phyloP scores from a whole-genome alignment of 2,888 invertebrate genomes.

The Cryptocheilus praepositus region DNA sequence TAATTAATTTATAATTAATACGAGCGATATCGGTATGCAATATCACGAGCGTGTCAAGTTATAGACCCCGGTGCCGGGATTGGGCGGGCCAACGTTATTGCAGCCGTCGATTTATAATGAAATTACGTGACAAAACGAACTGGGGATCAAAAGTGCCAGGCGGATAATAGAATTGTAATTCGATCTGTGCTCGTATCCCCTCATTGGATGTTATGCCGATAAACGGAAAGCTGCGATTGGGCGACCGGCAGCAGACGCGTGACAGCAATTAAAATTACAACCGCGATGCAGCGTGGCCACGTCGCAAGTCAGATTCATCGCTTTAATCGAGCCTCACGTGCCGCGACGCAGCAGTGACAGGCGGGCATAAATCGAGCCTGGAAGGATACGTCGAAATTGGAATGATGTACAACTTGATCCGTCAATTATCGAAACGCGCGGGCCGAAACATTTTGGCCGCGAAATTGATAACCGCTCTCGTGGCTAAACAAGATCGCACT shows the following conservation, averaged over 20 bases:
- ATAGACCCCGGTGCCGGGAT: neutral
- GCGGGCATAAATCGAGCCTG: too few relatives aligned
- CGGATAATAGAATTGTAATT: slow-evolving; percentile 1
- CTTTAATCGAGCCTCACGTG: too few relatives aligned
- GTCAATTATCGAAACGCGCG: slow-evolving; percentile 29
- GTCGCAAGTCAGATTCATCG: too few relatives aligned
- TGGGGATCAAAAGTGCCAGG: neutral
- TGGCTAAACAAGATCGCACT: slow-evolving; percentile 45
- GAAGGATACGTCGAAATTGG: neutral
- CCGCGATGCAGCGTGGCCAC: neutral
- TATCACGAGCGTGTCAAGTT: too few relatives aligned
- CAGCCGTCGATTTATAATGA: neutral
- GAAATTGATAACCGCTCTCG: slow-evolving; percentile 12
- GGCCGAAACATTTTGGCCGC: slow-evolving; percentile 7
- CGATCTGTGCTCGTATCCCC: neutral
- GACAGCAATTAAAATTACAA: slow-evolving; percentile 6
- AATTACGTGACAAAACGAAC: neutral
- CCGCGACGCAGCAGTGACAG: too few relatives aligned
- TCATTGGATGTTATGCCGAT: neutral
- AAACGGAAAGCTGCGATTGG: neutral
- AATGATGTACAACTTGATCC: slow-evolving; percentile 19
- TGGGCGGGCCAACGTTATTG: neutral
- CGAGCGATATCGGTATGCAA: too few relatives aligned
- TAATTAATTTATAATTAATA: too few relatives aligned
- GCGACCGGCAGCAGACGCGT: neutral